A percentile compares a stretch with the other conserved stretches of the same genome.
phyloP scores from a whole-genome alignment of 2,888 invertebrate species.

The Bombyx huttoni region DNA sequence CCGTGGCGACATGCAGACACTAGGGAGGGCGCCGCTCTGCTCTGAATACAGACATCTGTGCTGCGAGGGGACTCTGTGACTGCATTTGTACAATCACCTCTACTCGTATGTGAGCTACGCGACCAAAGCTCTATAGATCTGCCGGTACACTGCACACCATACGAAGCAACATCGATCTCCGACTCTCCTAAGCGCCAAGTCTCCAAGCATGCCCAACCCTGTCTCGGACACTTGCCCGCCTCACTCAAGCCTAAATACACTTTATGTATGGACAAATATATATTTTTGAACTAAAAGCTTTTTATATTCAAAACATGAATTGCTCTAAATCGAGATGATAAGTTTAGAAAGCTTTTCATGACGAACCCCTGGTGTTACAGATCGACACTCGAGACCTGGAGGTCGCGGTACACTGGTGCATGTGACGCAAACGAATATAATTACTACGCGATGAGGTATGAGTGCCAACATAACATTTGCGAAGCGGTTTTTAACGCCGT shows the following conservation, averaged over 20 bases:
- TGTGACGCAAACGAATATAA: constrained; percentile 47
- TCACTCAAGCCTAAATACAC: not conserved
- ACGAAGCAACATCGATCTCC: constrained; percentile 49
- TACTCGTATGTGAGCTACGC: constrained; percentile 39
- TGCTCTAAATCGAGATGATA: constrained; percentile 14
- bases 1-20: constrained; percentile 14
- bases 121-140: constrained; percentile 38
- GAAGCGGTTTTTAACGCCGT: constrained; percentile 9
- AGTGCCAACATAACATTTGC: constrained; percentile 23
- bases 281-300: constrained; percentile 33
- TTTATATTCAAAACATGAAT: constrained; percentile 21
- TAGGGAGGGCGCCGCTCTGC: constrained; percentile 15
- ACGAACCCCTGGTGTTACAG: constrained; percentile 32
- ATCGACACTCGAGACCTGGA: constrained; percentile 10
- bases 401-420: constrained; percentile 25
- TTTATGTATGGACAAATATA: constrained; percentile 6
- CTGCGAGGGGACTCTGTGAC: constrained; percentile 40
- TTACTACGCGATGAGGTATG: constrained; percentile 22
- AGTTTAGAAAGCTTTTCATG: constrained; percentile 15
- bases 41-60: constrained; percentile 51
- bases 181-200: constrained; percentile 28
- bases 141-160: constrained; percentile 33
- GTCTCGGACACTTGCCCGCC: constrained; percentile 1
- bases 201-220: constrained; percentile 21
- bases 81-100: constrained; percentile 42